A percentile compares a stretch with the other conserved stretches of the same genome.
Evolutionary conservation across 2,113 vertebrate species (phyloP).

Genomic region (Petrocephalus zakoni): DNA sequence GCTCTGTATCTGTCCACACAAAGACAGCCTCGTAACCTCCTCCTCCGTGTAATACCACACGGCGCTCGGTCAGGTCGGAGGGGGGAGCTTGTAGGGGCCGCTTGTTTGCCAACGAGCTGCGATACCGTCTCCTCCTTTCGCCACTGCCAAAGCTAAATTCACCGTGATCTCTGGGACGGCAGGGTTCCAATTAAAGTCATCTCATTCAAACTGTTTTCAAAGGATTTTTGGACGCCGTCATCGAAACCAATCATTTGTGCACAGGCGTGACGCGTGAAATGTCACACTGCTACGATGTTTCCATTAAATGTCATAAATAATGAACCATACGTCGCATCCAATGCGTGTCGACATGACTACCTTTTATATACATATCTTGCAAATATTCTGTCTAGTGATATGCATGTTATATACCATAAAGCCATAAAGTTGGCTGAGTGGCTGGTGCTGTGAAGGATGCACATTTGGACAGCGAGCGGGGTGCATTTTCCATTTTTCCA

Average conservation of each 20-base stretch:
- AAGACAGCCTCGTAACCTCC: slow-evolving; percentile 51
- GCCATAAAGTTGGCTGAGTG: background rate
- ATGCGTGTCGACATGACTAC: background rate
- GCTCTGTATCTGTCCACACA: slow-evolving; percentile 48
- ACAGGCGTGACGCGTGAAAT: background rate
- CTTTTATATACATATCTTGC: background rate
- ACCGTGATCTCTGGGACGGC: background rate
- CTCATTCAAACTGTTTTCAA: background rate
- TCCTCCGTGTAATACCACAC: slow-evolving; percentile 46
- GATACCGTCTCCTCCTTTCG: slow-evolving; percentile 42
- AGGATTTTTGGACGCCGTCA: background rate
- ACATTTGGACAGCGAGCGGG: background rate
- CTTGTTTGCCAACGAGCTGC: slow-evolving; percentile 41
- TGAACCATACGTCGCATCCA: background rate
- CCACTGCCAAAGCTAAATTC: slow-evolving; percentile 3
- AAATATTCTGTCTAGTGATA: background rate
- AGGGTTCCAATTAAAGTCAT: background rate
- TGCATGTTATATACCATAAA: background rate
- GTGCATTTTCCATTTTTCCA: background rate
- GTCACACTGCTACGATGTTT: background rate
- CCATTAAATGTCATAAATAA: background rate
- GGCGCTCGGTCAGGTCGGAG: slow-evolving; percentile 17
- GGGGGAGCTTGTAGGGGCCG: slow-evolving; percentile 38
- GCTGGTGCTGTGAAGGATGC: background rate
- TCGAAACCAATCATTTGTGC: background rate